Base-by-base conservation (phyloP, 2,797 vertebrate genomes). In the Lophura swinhoii region DNA sequence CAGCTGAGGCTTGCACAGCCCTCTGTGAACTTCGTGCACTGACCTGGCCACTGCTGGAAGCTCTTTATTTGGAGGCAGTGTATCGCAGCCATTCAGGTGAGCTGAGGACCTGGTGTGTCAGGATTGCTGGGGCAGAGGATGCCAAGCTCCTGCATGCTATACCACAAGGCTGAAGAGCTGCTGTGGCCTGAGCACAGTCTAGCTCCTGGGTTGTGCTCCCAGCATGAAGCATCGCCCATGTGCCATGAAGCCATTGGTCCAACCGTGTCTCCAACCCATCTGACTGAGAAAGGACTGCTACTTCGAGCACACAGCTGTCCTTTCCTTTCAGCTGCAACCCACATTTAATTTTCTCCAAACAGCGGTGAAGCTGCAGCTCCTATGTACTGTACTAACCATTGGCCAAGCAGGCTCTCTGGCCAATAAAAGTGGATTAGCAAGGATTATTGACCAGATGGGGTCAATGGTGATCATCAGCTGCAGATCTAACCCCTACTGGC, bases 381-480 rank as follows among this genome's bases (percentile, higher is more conserved):
- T 46, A 22, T 16, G 39, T 28, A 43, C 71, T 51, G 17, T 55
- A 78, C 92, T 84, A 68, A 91, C 67, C 60, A 76, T 49, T 0
- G 7, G 53, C 87, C 7, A 1, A 44, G 76, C 87, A 82, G 83
- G 35, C 53, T 87, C 91, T 76, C 71, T 55, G 83, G 87, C 83
- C 91, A 96, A 96, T 93, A 95, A 95, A 95, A 88, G 80, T 92
- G 94, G 93, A 96, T 96, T 96, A 96, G 79, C 67, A 66, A 48
- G 94, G 94, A 96, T 96, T 95, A 96, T 95, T 95, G 93, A 92
- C 95, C 95, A 96, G 95, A 92, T 94, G 95, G 96, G 93, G 89
- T 87, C 96, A 96, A 92, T 88, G 91, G 89, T 82, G 94, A 91
- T 94, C 83, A 94, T 95, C 94, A 96, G 92, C 89, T 96, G 94